Evolutionary conservation across 2,113 vertebrate genomes (phyloP).

Genomic region (Corythaixoides concolor): DNA sequence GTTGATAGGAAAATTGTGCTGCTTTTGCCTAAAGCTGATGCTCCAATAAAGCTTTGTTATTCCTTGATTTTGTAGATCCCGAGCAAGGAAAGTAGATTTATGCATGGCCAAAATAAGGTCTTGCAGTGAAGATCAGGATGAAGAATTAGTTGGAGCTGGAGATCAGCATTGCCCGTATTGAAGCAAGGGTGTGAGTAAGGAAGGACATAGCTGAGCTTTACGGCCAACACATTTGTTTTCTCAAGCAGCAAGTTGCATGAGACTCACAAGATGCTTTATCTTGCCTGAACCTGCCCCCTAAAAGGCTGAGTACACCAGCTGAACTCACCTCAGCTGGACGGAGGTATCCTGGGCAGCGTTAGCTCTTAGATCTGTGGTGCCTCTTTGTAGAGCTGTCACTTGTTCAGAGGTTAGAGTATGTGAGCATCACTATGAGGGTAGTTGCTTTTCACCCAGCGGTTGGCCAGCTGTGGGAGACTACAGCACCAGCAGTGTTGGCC

Average conservation of each 20-base stretch:
- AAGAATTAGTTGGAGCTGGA: neutral
- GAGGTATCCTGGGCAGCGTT: neutral
- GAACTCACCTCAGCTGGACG: neutral
- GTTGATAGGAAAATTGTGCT: neutral
- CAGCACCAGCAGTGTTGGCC: neutral
- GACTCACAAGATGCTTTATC: fast-evolving
- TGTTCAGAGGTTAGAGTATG: neutral
- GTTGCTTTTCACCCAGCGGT: neutral
- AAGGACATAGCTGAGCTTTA: neutral
- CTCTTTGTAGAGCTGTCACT: neutral
- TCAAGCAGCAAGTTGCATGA: neutral
- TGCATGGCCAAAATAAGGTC: neutral
- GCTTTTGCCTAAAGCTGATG: neutral
- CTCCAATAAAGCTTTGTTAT: neutral
- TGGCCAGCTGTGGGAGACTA: neutral
- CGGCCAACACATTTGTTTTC: neutral
- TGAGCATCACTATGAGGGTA: neutral
- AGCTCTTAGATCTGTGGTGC: neutral
- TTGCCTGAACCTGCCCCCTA: neutral
- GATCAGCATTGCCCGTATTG: neutral
- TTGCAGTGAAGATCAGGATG: neutral
- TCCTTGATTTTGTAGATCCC: neutral
- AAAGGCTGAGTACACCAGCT: neutral
- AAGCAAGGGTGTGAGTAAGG: neutral
- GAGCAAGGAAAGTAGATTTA: neutral